Evolutionary conservation across 1,140 invertebrate species (phyloP).

Genomic region (Brachionus koreanus): DNA sequence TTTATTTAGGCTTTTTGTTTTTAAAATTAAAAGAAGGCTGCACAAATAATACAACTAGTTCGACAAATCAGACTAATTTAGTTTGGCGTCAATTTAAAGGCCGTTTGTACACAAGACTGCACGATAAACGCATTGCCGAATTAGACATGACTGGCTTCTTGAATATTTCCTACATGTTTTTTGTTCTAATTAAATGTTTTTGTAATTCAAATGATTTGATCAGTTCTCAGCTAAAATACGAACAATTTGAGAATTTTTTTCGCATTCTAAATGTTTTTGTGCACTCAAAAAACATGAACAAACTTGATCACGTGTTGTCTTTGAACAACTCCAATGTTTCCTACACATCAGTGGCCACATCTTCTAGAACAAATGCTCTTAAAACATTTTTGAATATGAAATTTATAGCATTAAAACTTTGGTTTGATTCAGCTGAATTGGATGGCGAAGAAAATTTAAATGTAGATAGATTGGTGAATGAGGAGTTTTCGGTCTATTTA

Average conservation of each 20-base stretch:
- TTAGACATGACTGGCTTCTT: constrained; percentile 5
- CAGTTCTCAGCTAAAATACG: background rate
- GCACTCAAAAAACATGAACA: constrained; percentile 28
- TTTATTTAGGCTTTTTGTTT: constrained; percentile 31
- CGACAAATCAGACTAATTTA: background rate
- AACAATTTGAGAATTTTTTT: constrained; percentile 41
- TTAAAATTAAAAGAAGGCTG: background rate
- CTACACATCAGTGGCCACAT: background rate
- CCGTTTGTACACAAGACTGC: constrained; percentile 28
- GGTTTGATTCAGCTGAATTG: constrained; percentile 11
- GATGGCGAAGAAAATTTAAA: background rate
- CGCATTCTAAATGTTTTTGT: constrained; percentile 22
- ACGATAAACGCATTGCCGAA: constrained; percentile 41
- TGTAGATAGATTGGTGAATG: background rate
- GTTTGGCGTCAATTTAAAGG: constrained; percentile 43
- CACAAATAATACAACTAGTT: background rate
- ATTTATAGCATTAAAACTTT: constrained; percentile 18
- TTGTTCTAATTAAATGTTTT: constrained; percentile 35
- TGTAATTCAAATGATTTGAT: background rate
- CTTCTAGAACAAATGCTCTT: background rate
- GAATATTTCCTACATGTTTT: constrained; percentile 20
- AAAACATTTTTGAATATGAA: constrained; percentile 21
- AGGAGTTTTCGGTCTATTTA: background rate
- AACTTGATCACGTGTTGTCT: background rate
- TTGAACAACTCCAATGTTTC: background rate